A percentile compares a stretch with the other conserved stretches of the same genome.
Evolutionary conservation across 2,113 vertebrate genomes (phyloP).

Genomic region (Miniopterus natalensis): DNA sequence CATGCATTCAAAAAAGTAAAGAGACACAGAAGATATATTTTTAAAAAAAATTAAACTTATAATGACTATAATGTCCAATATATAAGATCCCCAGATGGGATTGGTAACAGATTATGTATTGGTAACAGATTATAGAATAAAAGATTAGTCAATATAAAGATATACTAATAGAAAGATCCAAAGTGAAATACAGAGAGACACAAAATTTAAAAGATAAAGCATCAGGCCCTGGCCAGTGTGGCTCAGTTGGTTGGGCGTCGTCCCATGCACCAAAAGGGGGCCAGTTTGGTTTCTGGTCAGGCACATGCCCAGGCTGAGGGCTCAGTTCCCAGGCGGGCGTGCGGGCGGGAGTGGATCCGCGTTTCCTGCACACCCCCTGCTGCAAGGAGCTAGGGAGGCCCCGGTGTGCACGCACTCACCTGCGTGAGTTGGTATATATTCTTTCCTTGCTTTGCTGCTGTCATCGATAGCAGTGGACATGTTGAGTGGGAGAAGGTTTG

Average conservation of each 20-base stretch:
- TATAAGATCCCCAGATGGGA: neutral
- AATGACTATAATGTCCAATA: neutral
- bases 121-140: neutral
- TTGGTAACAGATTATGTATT: slow-evolving; percentile 19
- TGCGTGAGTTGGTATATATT: neutral
- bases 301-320: no score
- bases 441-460: neutral
- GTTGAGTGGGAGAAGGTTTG: neutral
- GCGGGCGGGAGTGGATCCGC: no score
- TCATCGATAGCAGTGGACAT: neutral
- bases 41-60: neutral
- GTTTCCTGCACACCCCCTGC: no score
- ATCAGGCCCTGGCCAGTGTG: no score
- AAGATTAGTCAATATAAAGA: neutral
- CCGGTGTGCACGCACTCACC: neutral
- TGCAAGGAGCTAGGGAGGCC: neutral
- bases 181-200: neutral
- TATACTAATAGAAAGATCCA: neutral
- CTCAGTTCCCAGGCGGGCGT: no score
- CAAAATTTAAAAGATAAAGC: neutral
- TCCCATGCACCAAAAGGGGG: no score
- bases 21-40: neutral
- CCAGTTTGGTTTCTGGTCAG: no score
- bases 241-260: no score
- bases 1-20: neutral